Evolutionary conservation across 1,140 invertebrate genomes (phyloP), one percentile per base, ranked within the genome.

Genomic region (Papilio glaucus): DNA sequence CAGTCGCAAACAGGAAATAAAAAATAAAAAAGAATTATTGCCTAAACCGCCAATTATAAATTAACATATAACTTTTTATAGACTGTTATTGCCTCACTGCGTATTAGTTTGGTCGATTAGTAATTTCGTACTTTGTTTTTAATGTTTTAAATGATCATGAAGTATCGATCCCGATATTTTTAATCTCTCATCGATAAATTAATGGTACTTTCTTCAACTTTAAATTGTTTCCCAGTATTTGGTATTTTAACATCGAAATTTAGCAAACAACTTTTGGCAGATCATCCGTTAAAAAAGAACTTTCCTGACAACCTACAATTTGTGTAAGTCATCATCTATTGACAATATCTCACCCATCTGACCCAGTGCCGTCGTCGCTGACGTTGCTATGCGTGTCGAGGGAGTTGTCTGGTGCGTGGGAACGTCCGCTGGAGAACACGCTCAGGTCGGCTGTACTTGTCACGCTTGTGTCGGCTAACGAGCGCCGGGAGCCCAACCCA

Each of bases 391-490:
- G 96, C 9, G 96, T 96, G 87, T 96, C 96, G 45, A 96, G 93
- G 77, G 95, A 96, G 88, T 96, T 96, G 83, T 96, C 95, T 53
- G 95, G 94, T 8, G 95, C 96, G 81, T 96, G 96, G 0, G 96
- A 96, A 70, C 96, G 93, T 2, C 96, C 96, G 73, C 96, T 96
- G 38, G 96, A 97, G 88, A 97, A 96, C 57, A 97, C 96, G 72
- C 96, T 97, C 21, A 97, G 90, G 87, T 97, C 96, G 1, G 96
- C 96, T 4, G 96, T 97, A 10, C 97, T 97, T 0, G 96, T 97
- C 18, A 97, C 96, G 69, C 96, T 97, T 2, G 97, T 98, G 77
- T 97, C 96, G 12, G 96, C 96, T 39, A 98, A 93, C 29, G 96
- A 97, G 21, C 96, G 94, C 70, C 96, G 92, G 5, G 96, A 97